A percentile compares a stretch with the other conserved stretches of the same genome.
These are phyloP conservation scores for Ptilonorhynchus violaceus DNA, from an alignment of 2,113 vertebrate species.

Conservation along the genomic window DNA sequence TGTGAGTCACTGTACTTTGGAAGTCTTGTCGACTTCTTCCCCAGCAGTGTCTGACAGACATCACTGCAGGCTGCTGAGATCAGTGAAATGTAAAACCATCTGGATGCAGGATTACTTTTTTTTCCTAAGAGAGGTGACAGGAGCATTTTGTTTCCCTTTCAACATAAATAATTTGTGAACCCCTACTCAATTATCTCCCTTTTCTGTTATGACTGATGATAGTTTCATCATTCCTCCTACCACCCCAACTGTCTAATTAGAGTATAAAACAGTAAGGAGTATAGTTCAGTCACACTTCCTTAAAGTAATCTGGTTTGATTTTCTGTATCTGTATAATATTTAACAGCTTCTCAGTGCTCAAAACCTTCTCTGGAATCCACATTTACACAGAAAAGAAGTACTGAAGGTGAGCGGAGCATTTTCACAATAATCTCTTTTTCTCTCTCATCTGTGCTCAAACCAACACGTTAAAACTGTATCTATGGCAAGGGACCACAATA, in stretches of 20 bases:
- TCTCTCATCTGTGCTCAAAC: neutral
- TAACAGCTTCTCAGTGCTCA: neutral
- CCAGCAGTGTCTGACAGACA: neutral
- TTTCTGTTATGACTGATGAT: fast-evolving
- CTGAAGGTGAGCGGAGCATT: neutral
- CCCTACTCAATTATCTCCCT: neutral
- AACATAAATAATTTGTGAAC: neutral
- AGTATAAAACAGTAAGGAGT: neutral
- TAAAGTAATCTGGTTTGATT: neutral
- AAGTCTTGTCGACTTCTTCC: neutral
- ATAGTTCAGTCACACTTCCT: neutral
- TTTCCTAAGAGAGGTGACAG: neutral
- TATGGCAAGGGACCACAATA: neutral
- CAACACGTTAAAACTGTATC: neutral
- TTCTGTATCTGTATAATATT: neutral
- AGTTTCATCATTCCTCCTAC: neutral
- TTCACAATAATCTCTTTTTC: neutral
- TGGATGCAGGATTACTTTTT: neutral
- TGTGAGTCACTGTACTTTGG: neutral
- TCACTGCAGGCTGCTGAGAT: neutral
- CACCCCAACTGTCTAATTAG: neutral
- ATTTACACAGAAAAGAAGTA: neutral
- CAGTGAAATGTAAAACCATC: neutral
- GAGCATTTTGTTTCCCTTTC: neutral
- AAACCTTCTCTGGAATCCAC: neutral